Evolutionary conservation across 2,113 vertebrate species (phyloP).

Genomic region (Dasyurus viverrinus): DNA sequence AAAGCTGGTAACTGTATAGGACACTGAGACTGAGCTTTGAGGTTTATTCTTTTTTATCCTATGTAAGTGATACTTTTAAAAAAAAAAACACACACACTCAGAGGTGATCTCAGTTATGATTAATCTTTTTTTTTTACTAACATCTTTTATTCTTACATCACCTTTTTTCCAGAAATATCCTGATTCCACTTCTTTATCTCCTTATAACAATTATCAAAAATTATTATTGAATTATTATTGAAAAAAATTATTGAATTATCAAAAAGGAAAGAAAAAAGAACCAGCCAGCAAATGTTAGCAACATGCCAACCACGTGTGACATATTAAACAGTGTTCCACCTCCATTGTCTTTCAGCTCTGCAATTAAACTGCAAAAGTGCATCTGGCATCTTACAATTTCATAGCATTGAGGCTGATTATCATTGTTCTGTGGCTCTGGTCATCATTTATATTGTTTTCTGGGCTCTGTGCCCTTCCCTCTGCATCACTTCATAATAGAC

Average conservation of each 20-base stretch:
- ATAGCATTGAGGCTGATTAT: background rate
- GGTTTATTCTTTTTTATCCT: conserved; percentile 42
- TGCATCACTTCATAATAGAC: background rate
- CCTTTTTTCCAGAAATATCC: background rate
- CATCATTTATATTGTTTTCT: background rate
- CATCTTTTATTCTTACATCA: background rate
- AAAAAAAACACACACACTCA: too few species aligned
- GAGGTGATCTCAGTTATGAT: background rate
- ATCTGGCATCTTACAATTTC: background rate
- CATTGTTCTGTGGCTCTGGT: background rate
- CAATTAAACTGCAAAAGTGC: background rate
- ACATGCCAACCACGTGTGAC: background rate
- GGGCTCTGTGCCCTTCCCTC: background rate
- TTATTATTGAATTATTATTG: too few species aligned
- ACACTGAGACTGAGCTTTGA: conserved; percentile 17
- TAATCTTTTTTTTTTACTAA: background rate
- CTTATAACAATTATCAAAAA: too few species aligned
- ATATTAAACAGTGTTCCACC: background rate
- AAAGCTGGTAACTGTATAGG: conserved; percentile 40
- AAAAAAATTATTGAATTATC: too few species aligned
- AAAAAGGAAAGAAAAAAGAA: background rate
- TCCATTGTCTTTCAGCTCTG: too few species aligned
- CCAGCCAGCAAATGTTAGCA: background rate
- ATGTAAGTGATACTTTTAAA: background rate
- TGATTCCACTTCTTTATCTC: background rate